Conservation (phyloP, 2,113 vertebrate genomes). For the Vimba vimba region DNA sequence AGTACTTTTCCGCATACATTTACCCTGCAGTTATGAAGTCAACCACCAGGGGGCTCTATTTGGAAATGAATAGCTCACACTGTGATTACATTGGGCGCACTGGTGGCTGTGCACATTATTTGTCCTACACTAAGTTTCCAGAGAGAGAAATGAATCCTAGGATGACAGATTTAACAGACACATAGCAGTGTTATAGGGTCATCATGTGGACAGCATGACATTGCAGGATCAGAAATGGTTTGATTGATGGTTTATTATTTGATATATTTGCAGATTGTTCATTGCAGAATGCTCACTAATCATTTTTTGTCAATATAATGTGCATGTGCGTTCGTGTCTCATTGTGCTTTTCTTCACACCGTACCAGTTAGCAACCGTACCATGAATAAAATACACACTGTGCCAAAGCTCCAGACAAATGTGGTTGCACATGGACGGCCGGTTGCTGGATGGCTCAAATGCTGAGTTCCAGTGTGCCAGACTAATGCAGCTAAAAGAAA, state of each 20-base stretch:
- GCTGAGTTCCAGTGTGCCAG: neutral
- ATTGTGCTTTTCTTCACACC: neutral
- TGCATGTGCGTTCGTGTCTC: neutral
- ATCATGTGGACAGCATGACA: neutral
- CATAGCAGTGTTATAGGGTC: neutral
- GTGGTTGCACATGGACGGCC: neutral
- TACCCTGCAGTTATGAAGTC: neutral
- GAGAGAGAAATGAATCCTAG: neutral
- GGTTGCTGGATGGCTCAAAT: slow-evolving; percentile 2
- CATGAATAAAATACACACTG: slow-evolving; percentile 12
- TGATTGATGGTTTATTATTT: neutral
- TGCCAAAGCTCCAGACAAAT: slow-evolving; percentile 10
- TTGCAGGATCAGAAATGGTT: neutral
- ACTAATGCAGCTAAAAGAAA: slow-evolving; percentile 20
- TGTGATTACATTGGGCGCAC: neutral
- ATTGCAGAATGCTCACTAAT: neutral
- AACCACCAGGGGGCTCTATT: slow-evolving; percentile 41
- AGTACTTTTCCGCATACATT: neutral
- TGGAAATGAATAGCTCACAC: neutral
- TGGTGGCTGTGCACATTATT: neutral
- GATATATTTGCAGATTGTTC: neutral
- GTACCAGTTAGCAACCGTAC: neutral
- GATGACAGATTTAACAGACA: neutral
- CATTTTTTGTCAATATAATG: neutral
- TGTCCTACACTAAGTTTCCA: slow-evolving; percentile 1